Conservation (phyloP, 2,888 invertebrate genomes). For the Microctonus hyperodae region DNA sequence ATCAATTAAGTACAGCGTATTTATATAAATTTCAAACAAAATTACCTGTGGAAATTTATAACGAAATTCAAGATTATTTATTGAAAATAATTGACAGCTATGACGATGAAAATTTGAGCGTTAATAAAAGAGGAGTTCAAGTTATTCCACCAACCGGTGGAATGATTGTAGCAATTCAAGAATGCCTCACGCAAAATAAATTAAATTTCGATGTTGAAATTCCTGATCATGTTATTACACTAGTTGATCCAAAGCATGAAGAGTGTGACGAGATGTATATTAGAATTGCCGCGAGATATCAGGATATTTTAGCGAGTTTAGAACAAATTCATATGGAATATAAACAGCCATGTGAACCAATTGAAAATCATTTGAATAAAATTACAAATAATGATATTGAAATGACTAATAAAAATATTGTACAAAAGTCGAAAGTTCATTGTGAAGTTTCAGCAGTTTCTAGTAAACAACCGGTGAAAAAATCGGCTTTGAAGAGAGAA, state of each 20-base stretch:
- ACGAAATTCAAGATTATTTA: conserved; percentile 56
- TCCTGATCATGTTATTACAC: conserved; percentile 67
- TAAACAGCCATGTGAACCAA: too few relatives aligned
- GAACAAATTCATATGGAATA: conserved; percentile 34
- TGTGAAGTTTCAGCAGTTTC: neutral
- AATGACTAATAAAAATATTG: conserved; percentile 11
- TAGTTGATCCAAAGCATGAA: conserved; percentile 64
- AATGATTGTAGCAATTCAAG: conserved; percentile 64
- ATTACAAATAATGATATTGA: neutral
- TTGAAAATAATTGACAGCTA: conserved; percentile 47
- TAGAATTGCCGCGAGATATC: conserved; percentile 60
- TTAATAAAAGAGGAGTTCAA: conserved; percentile 49
- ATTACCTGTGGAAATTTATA: conserved; percentile 64
- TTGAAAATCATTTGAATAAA: neutral
- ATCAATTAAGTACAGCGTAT: conserved; percentile 62
- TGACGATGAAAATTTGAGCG: conserved; percentile 21
- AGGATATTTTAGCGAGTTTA: conserved; percentile 55
- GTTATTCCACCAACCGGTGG: conserved; percentile 64
- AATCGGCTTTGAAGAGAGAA: neutral
- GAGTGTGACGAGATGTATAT: conserved; percentile 65
- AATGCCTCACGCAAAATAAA: conserved; percentile 56
- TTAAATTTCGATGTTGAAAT: conserved; percentile 64
- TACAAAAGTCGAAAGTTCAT: neutral
- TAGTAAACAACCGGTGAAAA: neutral
- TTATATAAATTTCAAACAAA: conserved; percentile 64